phyloP scores from a whole-genome alignment of 2,888 invertebrate species.

The Gymnosoma rotundatum region DNA sequence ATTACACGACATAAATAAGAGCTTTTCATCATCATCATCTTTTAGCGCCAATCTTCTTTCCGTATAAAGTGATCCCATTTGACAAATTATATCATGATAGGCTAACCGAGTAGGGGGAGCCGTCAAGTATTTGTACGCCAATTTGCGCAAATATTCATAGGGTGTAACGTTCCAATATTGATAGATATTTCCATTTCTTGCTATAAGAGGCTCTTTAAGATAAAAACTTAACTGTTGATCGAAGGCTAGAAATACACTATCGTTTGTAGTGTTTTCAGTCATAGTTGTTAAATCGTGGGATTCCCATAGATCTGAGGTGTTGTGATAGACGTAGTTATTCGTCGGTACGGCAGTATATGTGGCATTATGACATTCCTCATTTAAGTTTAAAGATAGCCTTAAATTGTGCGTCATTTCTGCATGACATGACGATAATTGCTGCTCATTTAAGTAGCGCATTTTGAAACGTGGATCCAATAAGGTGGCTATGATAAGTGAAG shows the following conservation, averaged over 20 bases:
- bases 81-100: constrained; percentile 48
- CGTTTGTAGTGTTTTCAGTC: constrained; percentile 50
- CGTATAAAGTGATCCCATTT: constrained; percentile 53
- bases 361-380: constrained; percentile 46
- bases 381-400: constrained; percentile 59
- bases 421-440: constrained; percentile 64
- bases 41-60: constrained; percentile 51
- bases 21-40: constrained; percentile 56
- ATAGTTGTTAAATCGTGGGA: constrained; percentile 60
- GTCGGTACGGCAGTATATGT: constrained; percentile 52
- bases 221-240: constrained; percentile 66
- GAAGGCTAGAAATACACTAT: constrained; percentile 59
- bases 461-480: constrained; percentile 66
- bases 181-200: constrained; percentile 64
- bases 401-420: constrained; percentile 65
- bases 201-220: constrained; percentile 62
- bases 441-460: constrained; percentile 64
- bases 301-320: constrained; percentile 67
- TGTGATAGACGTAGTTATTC: constrained; percentile 55
- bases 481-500: constrained; percentile 63
- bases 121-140: constrained; percentile 64
- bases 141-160: constrained; percentile 64
- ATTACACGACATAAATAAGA: constrained; percentile 66
- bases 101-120: constrained; percentile 62
- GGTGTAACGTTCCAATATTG: constrained; percentile 67